A percentile compares a stretch with the other conserved stretches of the same genome.
Evolutionary conservation across 2,888 invertebrate species (phyloP).

Genomic region (Drosophila greeni): DNA sequence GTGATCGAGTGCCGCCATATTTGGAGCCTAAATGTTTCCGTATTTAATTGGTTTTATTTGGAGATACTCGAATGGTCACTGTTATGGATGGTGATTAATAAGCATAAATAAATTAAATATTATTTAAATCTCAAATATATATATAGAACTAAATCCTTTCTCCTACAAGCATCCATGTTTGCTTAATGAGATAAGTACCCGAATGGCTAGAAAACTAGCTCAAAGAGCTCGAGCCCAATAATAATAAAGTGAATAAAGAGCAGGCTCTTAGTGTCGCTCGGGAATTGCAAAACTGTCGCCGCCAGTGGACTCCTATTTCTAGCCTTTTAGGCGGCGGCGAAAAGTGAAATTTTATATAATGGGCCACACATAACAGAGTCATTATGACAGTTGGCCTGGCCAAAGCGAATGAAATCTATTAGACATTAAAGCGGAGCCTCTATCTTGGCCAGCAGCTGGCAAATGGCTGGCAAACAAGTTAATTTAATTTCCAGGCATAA

Average conservation of each 20-base stretch:
- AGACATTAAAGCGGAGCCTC: conserved; percentile 60
- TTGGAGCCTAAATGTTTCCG: conserved; percentile 12
- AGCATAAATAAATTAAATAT: too few species aligned
- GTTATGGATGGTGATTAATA: too few species aligned
- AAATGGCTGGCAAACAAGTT: conserved; percentile 65
- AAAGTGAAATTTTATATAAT: conserved; percentile 71
- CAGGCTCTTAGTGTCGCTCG: conserved; percentile 10
- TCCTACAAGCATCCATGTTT: too few species aligned
- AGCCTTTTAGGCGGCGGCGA: conserved; percentile 54
- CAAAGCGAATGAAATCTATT: conserved; percentile 62
- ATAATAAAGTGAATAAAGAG: not conserved
- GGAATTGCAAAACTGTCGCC: conserved; percentile 54
- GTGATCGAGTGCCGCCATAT: conserved; percentile 23
- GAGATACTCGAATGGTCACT: too few species aligned
- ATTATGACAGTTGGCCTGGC: conserved; percentile 70
- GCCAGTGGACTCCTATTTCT: conserved; percentile 13
- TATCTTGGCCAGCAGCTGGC: conserved; percentile 18
- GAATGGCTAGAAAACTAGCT: not conserved
- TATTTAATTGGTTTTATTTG: not conserved
- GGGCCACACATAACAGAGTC: conserved; percentile 65
- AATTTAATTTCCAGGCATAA: conserved; percentile 74
- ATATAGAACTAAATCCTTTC: too few species aligned
- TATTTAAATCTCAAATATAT: too few species aligned
- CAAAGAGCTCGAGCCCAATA: not conserved
- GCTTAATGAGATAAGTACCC: too few species aligned